These are phyloP conservation scores for Akabosia matsudoensis DNA, from an alignment of 1,140 invertebrate genomes.

Conservation along the genomic window DNA sequence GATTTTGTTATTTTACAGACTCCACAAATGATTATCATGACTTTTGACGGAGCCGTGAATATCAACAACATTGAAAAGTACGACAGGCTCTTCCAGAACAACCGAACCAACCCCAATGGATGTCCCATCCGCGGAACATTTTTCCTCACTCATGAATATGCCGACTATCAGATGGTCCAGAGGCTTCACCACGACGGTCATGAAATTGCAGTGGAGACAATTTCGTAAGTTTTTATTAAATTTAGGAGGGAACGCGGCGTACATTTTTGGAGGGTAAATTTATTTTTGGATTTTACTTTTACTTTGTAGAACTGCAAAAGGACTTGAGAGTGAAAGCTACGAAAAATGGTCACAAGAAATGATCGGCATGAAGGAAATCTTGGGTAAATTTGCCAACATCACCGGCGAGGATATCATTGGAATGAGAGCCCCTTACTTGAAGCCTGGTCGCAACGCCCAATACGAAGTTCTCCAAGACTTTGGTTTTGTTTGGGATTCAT, in stretches of 20 bases:
- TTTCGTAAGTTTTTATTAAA: conserved; percentile 61
- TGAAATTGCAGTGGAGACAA: conserved; percentile 86
- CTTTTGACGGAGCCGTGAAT: conserved; percentile 90
- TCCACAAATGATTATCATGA: conserved; percentile 88
- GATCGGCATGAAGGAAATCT: conserved; percentile 86
- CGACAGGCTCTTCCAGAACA: conserved; percentile 74
- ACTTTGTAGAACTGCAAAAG: conserved; percentile 64
- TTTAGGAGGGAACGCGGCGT: no score
- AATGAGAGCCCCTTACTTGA: conserved; percentile 83
- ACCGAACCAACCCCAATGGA: conserved; percentile 79
- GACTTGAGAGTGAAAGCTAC: conserved; percentile 79
- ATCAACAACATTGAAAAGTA: conserved; percentile 87
- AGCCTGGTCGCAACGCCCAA: conserved; percentile 84
- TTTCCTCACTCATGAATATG: conserved; percentile 91
- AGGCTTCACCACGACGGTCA: conserved; percentile 80
- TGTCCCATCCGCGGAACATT: conserved; percentile 88
- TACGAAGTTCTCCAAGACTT: conserved; percentile 88
- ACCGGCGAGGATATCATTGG: conserved; percentile 77
- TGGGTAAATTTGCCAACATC: conserved; percentile 77
- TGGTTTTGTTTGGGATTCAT: conserved; percentile 87
- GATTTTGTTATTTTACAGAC: conserved; percentile 61
- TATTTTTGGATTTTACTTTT: conserved; percentile 28
- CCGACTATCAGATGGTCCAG: conserved; percentile 89
- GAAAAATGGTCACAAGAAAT: conserved; percentile 90
- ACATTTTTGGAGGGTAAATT: not conserved